Conservation (phyloP, 2,797 vertebrate genomes). For the Periophthalmus magnuspinnatus region DNA sequence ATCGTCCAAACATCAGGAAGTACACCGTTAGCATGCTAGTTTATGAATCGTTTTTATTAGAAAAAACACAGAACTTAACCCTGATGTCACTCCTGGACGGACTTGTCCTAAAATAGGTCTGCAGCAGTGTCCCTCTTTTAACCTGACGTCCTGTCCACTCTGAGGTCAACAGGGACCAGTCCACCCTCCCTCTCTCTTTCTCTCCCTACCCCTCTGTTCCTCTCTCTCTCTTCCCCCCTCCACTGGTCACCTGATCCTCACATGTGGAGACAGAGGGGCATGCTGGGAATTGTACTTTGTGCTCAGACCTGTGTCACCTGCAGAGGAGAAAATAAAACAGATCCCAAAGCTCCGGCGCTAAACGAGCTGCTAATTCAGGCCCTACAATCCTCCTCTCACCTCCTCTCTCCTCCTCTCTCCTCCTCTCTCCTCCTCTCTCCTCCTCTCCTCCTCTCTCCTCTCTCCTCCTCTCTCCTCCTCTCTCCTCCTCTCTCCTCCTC, state of each 20-base stretch:
- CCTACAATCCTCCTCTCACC: slow-evolving; percentile 15
- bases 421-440: slow-evolving; percentile 18
- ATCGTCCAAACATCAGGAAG: no score
- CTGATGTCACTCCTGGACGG: no score
- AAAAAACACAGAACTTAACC: no score
- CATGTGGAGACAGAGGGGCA: slow-evolving; percentile 50
- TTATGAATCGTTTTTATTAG: no score
- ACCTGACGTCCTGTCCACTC: no score
- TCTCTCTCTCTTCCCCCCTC: neutral
- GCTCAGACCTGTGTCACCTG: slow-evolving; percentile 59
- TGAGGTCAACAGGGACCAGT: no score
- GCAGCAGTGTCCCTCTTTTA: no score
- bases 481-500: no score
- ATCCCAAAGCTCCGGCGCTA: slow-evolving; percentile 55
- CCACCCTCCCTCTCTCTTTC: neutral
- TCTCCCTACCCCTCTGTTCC: neutral
- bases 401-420: slow-evolving; percentile 4
- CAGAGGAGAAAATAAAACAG: slow-evolving; percentile 67
- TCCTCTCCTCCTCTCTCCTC: neutral
- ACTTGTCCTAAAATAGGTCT: no score
- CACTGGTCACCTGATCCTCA: slow-evolving; percentile 10
- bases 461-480: no score
- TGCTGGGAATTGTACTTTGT: slow-evolving; percentile 59
- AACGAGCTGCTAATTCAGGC: slow-evolving; percentile 66
- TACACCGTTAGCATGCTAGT: no score